phyloP scores from a whole-genome alignment of 1,140 invertebrate genomes.

The Cotesia vestalis region DNA sequence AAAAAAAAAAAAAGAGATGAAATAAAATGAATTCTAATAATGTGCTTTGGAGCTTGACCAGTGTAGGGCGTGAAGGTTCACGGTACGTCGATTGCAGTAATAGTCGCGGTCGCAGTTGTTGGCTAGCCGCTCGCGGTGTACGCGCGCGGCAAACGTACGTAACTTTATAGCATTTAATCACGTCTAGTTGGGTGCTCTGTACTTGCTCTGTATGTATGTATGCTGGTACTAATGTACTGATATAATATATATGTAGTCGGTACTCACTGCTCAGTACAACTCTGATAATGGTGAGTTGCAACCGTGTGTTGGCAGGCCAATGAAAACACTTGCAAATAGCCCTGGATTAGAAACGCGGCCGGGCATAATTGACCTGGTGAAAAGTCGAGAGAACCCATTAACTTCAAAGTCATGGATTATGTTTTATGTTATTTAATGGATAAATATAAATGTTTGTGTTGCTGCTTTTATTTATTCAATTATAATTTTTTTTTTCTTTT shows the following conservation, averaged over 20 bases:
- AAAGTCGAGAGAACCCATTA: conserved; percentile 38
- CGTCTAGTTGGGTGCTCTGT: conserved; percentile 8
- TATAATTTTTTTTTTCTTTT: too few species aligned
- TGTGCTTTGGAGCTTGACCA: conserved; percentile 26
- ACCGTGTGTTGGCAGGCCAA: conserved; percentile 28
- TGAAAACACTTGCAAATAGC: conserved; percentile 33
- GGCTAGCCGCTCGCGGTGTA: background rate
- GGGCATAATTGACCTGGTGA: conserved; percentile 30
- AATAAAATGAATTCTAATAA: conserved; percentile 19
- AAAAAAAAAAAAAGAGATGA: too few species aligned
- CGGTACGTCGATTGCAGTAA: conserved; percentile 36
- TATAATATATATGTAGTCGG: too few species aligned
- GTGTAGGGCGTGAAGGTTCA: conserved; percentile 30
- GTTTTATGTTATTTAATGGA: too few species aligned
- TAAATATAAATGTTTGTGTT: too few species aligned
- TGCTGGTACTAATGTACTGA: too few species aligned
- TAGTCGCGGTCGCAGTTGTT: conserved; percentile 10
- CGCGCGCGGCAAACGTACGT: conserved; percentile 30
- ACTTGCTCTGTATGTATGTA: too few species aligned
- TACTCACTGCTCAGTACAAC: too few species aligned
- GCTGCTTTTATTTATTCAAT: too few species aligned
- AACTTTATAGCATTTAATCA: conserved; percentile 40
- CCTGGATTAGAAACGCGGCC: conserved; percentile 33
- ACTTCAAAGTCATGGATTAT: background rate
- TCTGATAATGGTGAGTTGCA: too few species aligned